phyloP scores from a whole-genome alignment of 2,888 invertebrate species.

The Tortricodes alternella region DNA sequence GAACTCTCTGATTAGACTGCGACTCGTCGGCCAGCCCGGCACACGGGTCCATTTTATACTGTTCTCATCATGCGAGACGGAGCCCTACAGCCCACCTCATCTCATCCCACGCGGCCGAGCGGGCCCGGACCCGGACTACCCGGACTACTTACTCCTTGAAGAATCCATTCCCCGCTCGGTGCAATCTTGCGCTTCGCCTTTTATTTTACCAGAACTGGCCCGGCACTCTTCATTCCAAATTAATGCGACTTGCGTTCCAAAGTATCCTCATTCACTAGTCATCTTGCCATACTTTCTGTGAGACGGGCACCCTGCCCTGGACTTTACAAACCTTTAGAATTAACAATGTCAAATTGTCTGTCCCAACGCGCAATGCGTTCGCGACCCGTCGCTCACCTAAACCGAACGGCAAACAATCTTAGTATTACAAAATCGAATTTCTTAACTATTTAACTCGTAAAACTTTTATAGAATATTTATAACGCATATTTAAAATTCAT shows the following conservation, averaged over 20 bases:
- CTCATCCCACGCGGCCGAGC: constrained; percentile 43
- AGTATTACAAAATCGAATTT: constrained; percentile 75
- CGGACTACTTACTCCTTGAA: too few species aligned
- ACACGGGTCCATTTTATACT: constrained; percentile 77
- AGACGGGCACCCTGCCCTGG: constrained; percentile 34
- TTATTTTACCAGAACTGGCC: constrained; percentile 39
- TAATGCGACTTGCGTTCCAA: constrained; percentile 49
- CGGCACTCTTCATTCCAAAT: constrained; percentile 42
- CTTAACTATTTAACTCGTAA: constrained; percentile 69
- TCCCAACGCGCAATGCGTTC: constrained; percentile 4
- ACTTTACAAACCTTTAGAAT: background rate
- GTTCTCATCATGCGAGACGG: constrained; percentile 69
- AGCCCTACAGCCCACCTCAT: constrained; percentile 56
- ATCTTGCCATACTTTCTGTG: constrained; percentile 45
- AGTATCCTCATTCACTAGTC: constrained; percentile 69
- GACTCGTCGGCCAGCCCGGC: constrained; percentile 52
- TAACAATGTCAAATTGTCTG: constrained; percentile 1
- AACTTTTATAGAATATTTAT: constrained; percentile 72
- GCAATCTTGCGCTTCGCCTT: constrained; percentile 51
- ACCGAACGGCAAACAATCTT: constrained; percentile 50
- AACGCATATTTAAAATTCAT: constrained; percentile 59
- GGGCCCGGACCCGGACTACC: background rate
- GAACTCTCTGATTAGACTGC: constrained; percentile 57
- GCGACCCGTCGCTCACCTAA: constrained; percentile 40
- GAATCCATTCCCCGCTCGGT: constrained; percentile 14